Conservation (phyloP, 1,140 invertebrate genomes). For the Camponotus pennsylvanicus region DNA sequence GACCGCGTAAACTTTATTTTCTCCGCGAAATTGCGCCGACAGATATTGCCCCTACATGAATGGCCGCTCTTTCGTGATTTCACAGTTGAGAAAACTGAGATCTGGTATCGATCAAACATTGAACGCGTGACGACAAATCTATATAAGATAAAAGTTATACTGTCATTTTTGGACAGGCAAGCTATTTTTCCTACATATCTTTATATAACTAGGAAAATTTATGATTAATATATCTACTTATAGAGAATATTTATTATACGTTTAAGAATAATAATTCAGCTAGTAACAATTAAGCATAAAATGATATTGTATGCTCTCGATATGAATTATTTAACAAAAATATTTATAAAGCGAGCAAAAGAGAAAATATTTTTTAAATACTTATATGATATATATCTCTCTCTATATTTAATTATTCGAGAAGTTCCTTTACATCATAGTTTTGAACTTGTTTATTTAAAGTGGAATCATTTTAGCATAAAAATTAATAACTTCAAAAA, state of each 20-base stretch:
- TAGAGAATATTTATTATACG: background rate
- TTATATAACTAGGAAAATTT: background rate
- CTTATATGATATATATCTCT: background rate
- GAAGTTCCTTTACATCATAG: background rate
- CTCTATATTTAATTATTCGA: background rate
- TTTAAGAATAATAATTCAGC: background rate
- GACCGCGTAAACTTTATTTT: constrained; percentile 49
- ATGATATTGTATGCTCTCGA: background rate
- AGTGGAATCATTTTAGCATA: background rate
- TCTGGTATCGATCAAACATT: constrained; percentile 37
- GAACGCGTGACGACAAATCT: background rate
- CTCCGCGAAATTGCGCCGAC: constrained; percentile 25
- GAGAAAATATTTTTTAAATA: background rate
- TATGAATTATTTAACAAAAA: constrained; percentile 9
- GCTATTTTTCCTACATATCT: background rate
- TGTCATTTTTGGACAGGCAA: background rate
- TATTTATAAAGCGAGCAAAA: background rate
- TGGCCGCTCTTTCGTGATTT: constrained; percentile 22
- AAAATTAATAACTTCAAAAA: constrained; percentile 1
- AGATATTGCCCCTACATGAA: constrained; percentile 42
- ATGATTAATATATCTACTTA: background rate
- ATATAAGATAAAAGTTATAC: background rate
- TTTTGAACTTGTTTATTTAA: background rate
- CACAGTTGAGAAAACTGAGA: constrained; percentile 24
- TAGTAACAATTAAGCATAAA: background rate